These are phyloP conservation scores for Heliconius hortense DNA, from an alignment of 2,888 invertebrate genomes.

Conservation along the genomic window DNA sequence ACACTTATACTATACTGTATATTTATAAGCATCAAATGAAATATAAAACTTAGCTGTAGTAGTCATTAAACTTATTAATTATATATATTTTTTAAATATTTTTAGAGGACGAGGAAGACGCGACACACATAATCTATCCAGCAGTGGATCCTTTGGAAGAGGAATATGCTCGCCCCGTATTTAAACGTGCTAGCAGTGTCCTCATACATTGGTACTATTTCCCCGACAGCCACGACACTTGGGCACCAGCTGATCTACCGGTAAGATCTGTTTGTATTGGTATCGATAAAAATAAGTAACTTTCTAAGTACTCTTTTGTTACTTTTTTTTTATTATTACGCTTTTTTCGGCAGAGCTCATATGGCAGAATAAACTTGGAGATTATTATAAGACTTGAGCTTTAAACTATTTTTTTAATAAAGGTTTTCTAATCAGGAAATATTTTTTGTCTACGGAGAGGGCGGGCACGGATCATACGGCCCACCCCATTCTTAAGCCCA, in stretches of 20 bases:
- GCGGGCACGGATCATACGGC: no score
- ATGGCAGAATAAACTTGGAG: neutral
- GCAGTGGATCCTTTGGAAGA: constrained; percentile 92
- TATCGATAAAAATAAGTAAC: neutral
- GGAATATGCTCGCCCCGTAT: constrained; percentile 94
- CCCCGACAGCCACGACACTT: constrained; percentile 96
- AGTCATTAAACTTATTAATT: neutral
- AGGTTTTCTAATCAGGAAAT: no score
- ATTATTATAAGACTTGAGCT: no score
- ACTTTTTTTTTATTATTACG: neutral
- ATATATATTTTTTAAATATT: constrained; percentile 45
- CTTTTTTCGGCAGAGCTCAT: neutral
- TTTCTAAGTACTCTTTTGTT: neutral
- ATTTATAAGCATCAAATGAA: neutral
- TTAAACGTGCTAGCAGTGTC: constrained; percentile 90
- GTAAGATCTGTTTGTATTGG: constrained; percentile 50
- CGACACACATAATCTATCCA: constrained; percentile 95
- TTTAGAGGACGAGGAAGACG: constrained; percentile 91
- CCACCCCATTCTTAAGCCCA: no score
- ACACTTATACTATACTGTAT: neutral
- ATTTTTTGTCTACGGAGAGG: no score
- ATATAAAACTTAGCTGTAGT: neutral
- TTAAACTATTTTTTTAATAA: no score
- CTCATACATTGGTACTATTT: constrained; percentile 98
- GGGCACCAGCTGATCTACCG: constrained; percentile 84